Evolutionary conservation across 2,888 invertebrate genomes (phyloP).

Genomic region (Brenthis daphne): DNA sequence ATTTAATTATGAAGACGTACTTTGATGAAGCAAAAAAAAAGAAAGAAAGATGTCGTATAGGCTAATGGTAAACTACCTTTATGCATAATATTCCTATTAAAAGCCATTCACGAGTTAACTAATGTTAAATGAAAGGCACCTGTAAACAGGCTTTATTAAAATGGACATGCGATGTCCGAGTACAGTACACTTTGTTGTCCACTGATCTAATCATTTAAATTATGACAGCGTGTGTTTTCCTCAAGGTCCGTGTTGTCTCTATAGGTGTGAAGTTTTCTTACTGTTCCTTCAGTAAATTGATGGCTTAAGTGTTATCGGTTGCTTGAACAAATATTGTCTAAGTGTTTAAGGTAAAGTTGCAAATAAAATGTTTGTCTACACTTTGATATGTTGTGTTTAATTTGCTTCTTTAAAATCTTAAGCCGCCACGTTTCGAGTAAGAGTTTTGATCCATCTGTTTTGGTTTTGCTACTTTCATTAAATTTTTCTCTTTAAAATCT

Average conservation of each 20-base stretch:
- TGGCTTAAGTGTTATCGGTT: slow-evolving; percentile 18
- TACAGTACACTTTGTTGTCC: slow-evolving; percentile 37
- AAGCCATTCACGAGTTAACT: slow-evolving; percentile 24
- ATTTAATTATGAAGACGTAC: too few species aligned
- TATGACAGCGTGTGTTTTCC: slow-evolving; percentile 37
- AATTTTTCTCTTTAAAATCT: too few species aligned
- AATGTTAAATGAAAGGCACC: slow-evolving; percentile 30
- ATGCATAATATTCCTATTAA: slow-evolving; percentile 22
- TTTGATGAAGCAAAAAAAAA: too few species aligned
- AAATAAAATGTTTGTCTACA: slow-evolving; percentile 1
- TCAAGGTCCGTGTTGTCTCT: slow-evolving; percentile 31
- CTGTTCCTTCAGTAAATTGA: slow-evolving; percentile 12
- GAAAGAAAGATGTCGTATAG: too few species aligned
- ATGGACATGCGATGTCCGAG: slow-evolving; percentile 37
- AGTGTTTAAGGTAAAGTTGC: background rate
- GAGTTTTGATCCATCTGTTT: too few species aligned
- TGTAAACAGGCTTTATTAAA: slow-evolving; percentile 38
- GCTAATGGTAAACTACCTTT: background rate
- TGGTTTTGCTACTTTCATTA: too few species aligned
- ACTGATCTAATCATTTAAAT: slow-evolving; percentile 46
- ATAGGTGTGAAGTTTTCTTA: slow-evolving; percentile 41
- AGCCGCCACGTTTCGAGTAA: too few species aligned
- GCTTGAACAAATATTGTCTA: slow-evolving; percentile 23
- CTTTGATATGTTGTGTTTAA: background rate
- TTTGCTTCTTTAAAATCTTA: too few species aligned